Conservation (phyloP, 2,888 invertebrate genomes). For the Hylaea fasciaria region DNA sequence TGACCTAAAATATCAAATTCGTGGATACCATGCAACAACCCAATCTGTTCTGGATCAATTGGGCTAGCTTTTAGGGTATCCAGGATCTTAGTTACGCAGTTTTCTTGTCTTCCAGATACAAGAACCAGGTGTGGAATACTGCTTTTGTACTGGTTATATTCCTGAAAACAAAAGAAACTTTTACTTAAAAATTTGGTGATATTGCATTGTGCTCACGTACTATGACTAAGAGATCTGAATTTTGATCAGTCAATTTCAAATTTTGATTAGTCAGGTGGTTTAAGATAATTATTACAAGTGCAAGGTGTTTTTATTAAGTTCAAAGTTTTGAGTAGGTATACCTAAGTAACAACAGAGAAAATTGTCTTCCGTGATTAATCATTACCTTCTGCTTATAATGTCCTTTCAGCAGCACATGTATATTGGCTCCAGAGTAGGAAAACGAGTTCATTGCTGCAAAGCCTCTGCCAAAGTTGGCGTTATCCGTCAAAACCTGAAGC, state of each 20-base stretch:
- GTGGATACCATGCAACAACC: conserved; percentile 75
- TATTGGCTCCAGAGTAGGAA: conserved; percentile 52
- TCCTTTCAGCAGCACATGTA: conserved; percentile 57
- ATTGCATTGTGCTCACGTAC: too few species aligned
- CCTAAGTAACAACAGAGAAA: too few species aligned
- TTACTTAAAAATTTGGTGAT: too few species aligned
- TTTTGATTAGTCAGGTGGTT: too few species aligned
- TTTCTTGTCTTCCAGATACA: conserved; percentile 83
- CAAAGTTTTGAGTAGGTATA: neutral
- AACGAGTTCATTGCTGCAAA: conserved; percentile 56
- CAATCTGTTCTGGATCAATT: conserved; percentile 75
- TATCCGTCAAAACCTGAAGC: conserved; percentile 51
- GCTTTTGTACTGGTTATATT: conserved; percentile 50
- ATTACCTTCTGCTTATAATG: conserved; percentile 55
- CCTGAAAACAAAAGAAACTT: conserved; percentile 38
- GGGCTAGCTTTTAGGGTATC: conserved; percentile 52
- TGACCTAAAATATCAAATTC: conserved; percentile 80
- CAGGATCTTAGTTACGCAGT: conserved; percentile 62
- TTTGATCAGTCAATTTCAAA: too few species aligned
- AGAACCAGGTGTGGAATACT: conserved; percentile 77
- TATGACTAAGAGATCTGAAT: too few species aligned
- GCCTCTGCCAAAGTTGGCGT: conserved; percentile 48
- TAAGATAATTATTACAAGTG: too few species aligned
- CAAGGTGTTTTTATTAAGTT: too few species aligned
- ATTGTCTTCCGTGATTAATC: neutral